Conservation (phyloP, 2,113 vertebrate species). For the Scomber colias region DNA sequence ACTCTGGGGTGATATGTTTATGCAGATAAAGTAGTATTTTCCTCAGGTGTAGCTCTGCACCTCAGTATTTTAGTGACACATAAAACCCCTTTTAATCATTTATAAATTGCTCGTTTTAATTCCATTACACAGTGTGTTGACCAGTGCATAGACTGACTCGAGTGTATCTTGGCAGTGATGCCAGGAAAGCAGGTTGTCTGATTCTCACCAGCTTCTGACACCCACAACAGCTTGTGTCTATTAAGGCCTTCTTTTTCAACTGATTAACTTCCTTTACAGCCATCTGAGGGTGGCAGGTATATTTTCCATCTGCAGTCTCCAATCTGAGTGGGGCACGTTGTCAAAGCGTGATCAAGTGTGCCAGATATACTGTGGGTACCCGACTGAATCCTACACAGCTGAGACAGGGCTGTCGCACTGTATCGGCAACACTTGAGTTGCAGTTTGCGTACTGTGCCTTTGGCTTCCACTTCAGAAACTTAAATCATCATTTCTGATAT, state of each 20-base stretch:
- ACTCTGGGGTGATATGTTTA: not conserved
- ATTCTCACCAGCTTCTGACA: not conserved
- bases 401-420: constrained; percentile 1
- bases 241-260: constrained; percentile 5
- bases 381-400: constrained; percentile 8
- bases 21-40: not conserved
- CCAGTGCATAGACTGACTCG: no score
- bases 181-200: not conserved
- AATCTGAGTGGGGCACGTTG: constrained; percentile 9
- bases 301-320: not conserved
- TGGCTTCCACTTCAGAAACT: not conserved
- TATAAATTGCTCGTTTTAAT: no score
- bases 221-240: not conserved
- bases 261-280: constrained; percentile 14
- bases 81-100: no score
- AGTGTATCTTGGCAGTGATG: not conserved
- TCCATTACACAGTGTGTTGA: not conserved
- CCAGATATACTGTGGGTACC: constrained; percentile 13
- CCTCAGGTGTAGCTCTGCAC: not conserved
- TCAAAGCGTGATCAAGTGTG: constrained; percentile 32
- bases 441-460: constrained; percentile 3
- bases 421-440: not conserved
- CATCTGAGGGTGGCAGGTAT: constrained; percentile 9
- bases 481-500: not conserved
- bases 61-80: not conserved